These are phyloP conservation scores for Scaptomyza pallida DNA, from an alignment of 1,140 invertebrate genomes.

Conservation along the genomic window DNA sequence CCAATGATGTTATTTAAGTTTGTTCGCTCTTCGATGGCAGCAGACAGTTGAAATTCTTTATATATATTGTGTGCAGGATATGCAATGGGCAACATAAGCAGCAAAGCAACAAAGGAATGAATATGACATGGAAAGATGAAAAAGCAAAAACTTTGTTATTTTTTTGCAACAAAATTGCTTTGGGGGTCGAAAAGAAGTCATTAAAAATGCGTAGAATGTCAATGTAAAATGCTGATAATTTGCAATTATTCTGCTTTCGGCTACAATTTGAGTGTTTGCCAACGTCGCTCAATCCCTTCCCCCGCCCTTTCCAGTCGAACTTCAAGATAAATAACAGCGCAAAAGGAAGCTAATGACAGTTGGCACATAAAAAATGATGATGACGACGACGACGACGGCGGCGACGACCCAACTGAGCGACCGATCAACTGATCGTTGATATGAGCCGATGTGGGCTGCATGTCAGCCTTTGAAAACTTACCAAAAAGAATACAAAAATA, in stretches of 20 bases:
- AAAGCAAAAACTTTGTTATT: neutral
- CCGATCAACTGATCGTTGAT: slow-evolving; percentile 16
- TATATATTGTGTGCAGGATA: slow-evolving; percentile 36
- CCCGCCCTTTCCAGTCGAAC: slow-evolving; percentile 18
- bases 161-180: too few relatives aligned
- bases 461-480: slow-evolving; percentile 16
- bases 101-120: neutral
- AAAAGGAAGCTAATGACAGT: slow-evolving; percentile 78
- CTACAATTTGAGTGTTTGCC: slow-evolving; percentile 31
- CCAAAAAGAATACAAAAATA: neutral
- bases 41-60: slow-evolving; percentile 61
- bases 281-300: neutral
- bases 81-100: slow-evolving; percentile 11
- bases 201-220: slow-evolving; percentile 76
- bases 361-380: slow-evolving; percentile 73
- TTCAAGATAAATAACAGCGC: slow-evolving; percentile 74
- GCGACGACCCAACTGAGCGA: slow-evolving; percentile 2
- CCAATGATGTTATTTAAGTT: slow-evolving; percentile 70
- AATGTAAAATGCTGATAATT: slow-evolving; percentile 77
- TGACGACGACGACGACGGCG: slow-evolving; percentile 62
- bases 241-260: slow-evolving; percentile 64
- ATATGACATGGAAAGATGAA: neutral
- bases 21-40: slow-evolving; percentile 10
- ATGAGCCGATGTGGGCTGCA: slow-evolving; percentile 28
- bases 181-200: slow-evolving; percentile 56